Evolutionary conservation across 2,113 vertebrate genomes (phyloP).

Genomic region (Scomber colias): DNA sequence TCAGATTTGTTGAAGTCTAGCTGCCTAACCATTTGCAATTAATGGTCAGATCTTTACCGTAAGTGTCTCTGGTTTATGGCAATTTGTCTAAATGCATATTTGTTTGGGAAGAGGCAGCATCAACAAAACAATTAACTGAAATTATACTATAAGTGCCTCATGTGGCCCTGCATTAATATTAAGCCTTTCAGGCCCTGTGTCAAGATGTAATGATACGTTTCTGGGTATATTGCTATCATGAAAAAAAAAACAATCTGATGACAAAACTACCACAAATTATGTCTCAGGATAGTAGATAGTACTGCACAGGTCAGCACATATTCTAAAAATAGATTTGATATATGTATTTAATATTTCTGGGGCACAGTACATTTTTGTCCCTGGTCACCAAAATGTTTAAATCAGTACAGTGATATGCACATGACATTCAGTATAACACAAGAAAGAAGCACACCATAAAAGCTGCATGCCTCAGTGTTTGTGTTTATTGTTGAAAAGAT

Average conservation of each 20-base stretch:
- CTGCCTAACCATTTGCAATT: no score
- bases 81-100: no score
- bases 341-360: neutral
- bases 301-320: neutral
- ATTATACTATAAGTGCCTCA: no score
- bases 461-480: slow-evolving; percentile 10
- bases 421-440: slow-evolving; percentile 9
- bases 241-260: slow-evolving; percentile 1
- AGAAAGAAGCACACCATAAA: slow-evolving; percentile 21
- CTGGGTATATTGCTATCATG: no score
- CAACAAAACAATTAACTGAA: no score
- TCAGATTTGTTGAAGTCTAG: no score
- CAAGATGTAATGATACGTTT: neutral
- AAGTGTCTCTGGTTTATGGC: no score
- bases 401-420: slow-evolving; percentile 21
- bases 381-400: slow-evolving; percentile 1
- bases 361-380: neutral
- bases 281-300: neutral
- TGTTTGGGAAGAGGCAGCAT: no score
- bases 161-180: no score
- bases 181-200: neutral
- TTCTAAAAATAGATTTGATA: neutral
- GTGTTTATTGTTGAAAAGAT: slow-evolving; percentile 25
- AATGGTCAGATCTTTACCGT: no score
- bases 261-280: neutral